Evolutionary conservation across 2,888 invertebrate genomes (phyloP).

Genomic region (Anorthoa munda): DNA sequence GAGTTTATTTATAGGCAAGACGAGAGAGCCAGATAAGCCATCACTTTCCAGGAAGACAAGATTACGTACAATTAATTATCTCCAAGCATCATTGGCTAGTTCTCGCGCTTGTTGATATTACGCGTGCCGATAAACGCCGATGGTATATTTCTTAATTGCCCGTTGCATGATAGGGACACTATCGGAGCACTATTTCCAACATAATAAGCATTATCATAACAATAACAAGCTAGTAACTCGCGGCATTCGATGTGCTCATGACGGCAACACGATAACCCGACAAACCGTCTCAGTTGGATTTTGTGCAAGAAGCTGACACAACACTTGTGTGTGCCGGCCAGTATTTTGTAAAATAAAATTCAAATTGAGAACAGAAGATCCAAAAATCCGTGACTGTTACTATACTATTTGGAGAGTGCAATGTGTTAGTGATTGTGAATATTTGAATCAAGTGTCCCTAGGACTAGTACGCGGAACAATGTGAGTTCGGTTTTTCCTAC

Average conservation of each 20-base stretch:
- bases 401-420: conserved; percentile 30
- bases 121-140: conserved; percentile 77
- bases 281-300: conserved; percentile 74
- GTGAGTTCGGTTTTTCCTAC: conserved; percentile 65
- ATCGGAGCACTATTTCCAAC: conserved; percentile 88
- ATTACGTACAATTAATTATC: conserved; percentile 68
- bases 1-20: conserved; percentile 53
- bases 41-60: conserved; percentile 78
- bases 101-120: conserved; percentile 77
- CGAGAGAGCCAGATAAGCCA: conserved; percentile 54
- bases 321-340: conserved; percentile 36
- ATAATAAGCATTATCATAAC: conserved; percentile 90
- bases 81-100: conserved; percentile 73
- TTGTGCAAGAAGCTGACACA: conserved; percentile 66
- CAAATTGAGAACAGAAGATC: conserved; percentile 1
- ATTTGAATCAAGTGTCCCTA: conserved; percentile 22
- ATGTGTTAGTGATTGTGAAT: conserved; percentile 67
- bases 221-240: conserved; percentile 87
- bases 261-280: conserved; percentile 76
- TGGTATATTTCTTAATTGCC: conserved; percentile 88
- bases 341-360: conserved; percentile 22
- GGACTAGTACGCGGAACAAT: conserved; percentile 54
- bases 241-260: conserved; percentile 81
- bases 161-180: conserved; percentile 87
- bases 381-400: conserved; percentile 27